phyloP scores from a whole-genome alignment of 2,888 invertebrate genomes.

The Drosophila paramelanica region DNA sequence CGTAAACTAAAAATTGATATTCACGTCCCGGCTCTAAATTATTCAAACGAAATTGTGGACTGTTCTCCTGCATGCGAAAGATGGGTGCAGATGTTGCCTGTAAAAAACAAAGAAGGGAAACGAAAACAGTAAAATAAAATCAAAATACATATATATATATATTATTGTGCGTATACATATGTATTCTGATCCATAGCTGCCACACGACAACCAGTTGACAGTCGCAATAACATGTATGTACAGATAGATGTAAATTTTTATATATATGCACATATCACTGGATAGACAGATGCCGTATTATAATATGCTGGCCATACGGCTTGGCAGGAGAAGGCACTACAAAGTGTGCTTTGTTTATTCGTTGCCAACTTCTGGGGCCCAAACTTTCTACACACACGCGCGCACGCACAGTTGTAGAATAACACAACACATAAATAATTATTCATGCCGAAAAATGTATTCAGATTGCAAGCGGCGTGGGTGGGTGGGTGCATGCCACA shows the following conservation, averaged over 20 bases:
- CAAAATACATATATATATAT: slow-evolving; percentile 1
- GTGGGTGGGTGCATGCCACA: slow-evolving; percentile 19
- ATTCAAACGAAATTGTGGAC: slow-evolving; percentile 90
- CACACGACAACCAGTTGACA: slow-evolving; percentile 42
- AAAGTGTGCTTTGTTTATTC: slow-evolving; percentile 52
- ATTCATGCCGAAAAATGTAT: slow-evolving; percentile 77
- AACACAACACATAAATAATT: slow-evolving; percentile 72
- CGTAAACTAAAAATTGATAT: slow-evolving; percentile 92
- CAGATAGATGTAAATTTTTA: slow-evolving; percentile 6
- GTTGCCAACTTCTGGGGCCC: slow-evolving; percentile 39
- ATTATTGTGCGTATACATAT: too few relatives aligned
- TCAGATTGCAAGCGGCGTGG: slow-evolving; percentile 3
- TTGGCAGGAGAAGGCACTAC: slow-evolving; percentile 36
- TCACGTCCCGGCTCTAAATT: slow-evolving; percentile 91
- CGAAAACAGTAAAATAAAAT: slow-evolving; percentile 8
- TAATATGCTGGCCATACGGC: slow-evolving; percentile 67
- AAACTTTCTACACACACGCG: slow-evolving; percentile 22
- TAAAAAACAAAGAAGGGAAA: slow-evolving; percentile 35
- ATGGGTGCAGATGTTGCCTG: slow-evolving; percentile 87
- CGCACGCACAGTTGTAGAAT: not conserved
- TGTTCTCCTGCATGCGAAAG: slow-evolving; percentile 88
- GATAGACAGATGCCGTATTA: slow-evolving; percentile 25
- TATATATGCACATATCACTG: slow-evolving; percentile 3
- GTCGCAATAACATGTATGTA: slow-evolving; percentile 6
- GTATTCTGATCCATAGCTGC: slow-evolving; percentile 6